Percentiles rank a stretch among this genome's conserved stretches.
phyloP scores from a whole-genome alignment of 1,140 invertebrate genomes.

The Brachionus asplanchnoidis region DNA sequence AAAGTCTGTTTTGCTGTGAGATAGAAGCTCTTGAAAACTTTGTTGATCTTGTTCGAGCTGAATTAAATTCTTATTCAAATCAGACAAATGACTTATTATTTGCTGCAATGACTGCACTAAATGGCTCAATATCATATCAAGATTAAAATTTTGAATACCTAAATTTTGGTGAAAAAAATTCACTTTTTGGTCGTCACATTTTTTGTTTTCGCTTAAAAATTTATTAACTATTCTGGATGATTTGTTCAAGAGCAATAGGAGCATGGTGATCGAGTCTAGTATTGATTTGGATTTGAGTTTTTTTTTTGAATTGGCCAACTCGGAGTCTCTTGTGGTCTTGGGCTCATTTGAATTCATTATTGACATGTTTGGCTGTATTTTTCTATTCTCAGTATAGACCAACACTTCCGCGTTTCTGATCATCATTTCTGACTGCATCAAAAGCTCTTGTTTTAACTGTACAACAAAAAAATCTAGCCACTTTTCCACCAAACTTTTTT shows the following conservation, averaged over 20 bases:
- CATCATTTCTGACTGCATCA: neutral
- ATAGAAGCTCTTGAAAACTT: neutral
- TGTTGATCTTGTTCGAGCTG: neutral
- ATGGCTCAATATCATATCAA: neutral
- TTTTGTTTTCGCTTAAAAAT: neutral
- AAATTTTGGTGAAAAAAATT: neutral
- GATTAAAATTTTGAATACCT: neutral
- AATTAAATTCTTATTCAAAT: neutral
- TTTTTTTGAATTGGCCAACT: neutral
- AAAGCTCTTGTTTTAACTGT: neutral
- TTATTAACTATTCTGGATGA: neutral
- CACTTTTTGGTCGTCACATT: neutral
- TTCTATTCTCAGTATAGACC: neutral
- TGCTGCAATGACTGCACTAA: neutral
- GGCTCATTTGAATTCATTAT: neutral
- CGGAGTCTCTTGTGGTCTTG: neutral
- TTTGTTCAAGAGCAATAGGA: slow-evolving; percentile 26
- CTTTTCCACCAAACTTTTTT: slow-evolving; percentile 1
- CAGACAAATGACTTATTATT: neutral
- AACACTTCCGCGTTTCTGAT: neutral
- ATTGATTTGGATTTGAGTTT: slow-evolving; percentile 9
- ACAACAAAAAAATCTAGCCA: slow-evolving; percentile 8
- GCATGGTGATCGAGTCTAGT: neutral
- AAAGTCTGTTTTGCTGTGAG: neutral
- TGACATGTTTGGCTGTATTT: neutral